Percentiles rank a stretch among this genome's conserved stretches.
These are phyloP conservation scores for Habropoda laboriosa DNA, from an alignment of 1,140 invertebrate genomes.

Conservation along the genomic window DNA sequence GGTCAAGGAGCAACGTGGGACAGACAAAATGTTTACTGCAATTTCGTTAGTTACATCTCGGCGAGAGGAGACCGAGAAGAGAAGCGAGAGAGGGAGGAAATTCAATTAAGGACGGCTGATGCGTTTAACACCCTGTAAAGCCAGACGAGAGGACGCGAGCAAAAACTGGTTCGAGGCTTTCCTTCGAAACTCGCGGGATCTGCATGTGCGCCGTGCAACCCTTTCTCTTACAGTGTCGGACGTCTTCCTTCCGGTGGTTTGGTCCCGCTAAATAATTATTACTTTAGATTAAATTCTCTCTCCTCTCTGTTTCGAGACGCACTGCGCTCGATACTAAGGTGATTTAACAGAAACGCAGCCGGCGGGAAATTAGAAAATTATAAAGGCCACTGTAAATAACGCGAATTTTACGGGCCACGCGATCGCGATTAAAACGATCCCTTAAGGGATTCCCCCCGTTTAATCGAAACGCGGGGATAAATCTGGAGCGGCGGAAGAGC, in stretches of 20 bases:
- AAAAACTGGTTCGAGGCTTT: conserved; percentile 51
- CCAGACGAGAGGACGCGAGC: conserved; percentile 31
- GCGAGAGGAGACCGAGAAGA: neutral
- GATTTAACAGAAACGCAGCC: conserved; percentile 31
- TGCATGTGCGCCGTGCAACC: conserved; percentile 26
- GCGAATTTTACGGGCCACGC: neutral
- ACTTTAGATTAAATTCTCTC: conserved; percentile 38
- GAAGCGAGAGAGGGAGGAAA: conserved; percentile 29
- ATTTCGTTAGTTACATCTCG: conserved; percentile 32
- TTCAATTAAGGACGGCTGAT: conserved; percentile 63
- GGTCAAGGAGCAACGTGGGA: neutral
- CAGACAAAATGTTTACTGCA: conserved; percentile 40
- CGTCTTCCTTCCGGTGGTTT: too few species aligned
- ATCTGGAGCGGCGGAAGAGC: conserved; percentile 27
- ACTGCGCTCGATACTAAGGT: conserved; percentile 31
- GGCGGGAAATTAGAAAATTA: conserved; percentile 38
- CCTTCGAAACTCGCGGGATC: conserved; percentile 51
- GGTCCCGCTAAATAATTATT: conserved; percentile 35
- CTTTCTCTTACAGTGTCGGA: neutral
- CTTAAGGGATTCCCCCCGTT: conserved; percentile 13
- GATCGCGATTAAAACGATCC: conserved; percentile 20
- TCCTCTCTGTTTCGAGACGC: conserved; percentile 34
- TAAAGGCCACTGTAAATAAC: conserved; percentile 20
- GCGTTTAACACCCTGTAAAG: conserved; percentile 59
- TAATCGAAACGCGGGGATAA: conserved; percentile 48